phyloP scores from a whole-genome alignment of 1,140 invertebrate species.

The Lordiphosa clarofinis region DNA sequence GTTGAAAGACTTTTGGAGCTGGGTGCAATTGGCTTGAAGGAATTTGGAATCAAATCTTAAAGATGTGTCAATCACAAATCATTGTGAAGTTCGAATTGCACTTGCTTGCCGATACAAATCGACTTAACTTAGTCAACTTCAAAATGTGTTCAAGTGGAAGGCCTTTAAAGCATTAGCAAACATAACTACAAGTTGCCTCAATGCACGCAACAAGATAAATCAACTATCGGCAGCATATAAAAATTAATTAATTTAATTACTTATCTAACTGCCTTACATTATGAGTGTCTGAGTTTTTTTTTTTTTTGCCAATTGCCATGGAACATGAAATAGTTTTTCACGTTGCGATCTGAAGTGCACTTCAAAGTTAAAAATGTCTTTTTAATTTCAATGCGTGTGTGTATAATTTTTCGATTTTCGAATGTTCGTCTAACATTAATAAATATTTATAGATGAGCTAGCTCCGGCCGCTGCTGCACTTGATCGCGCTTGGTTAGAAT shows the following conservation, averaged over 20 bases:
- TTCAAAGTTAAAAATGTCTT: conserved; percentile 42
- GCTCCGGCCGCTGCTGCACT: conserved; percentile 46
- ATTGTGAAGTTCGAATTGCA: conserved; percentile 1
- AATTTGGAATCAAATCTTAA: conserved; percentile 1
- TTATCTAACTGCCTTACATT: conserved; percentile 58
- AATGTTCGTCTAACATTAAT: conserved; percentile 48
- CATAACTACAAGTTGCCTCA: conserved; percentile 38
- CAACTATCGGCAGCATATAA: conserved; percentile 52
- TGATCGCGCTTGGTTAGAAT: conserved; percentile 47
- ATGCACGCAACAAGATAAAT: conserved; percentile 52
- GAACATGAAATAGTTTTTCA: conserved; percentile 39
- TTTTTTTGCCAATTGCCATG: conserved; percentile 44
- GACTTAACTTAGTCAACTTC: conserved; percentile 32
- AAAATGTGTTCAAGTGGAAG: conserved; percentile 38
- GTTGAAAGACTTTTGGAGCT: conserved; percentile 3
- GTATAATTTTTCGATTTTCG: conserved; percentile 25
- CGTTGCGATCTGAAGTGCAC: conserved; percentile 42
- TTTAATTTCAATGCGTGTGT: conserved; percentile 43
- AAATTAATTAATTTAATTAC: conserved; percentile 74
- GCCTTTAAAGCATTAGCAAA: conserved; percentile 28
- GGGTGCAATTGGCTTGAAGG: not conserved
- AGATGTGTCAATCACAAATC: conserved; percentile 6
- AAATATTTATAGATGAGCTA: conserved; percentile 67
- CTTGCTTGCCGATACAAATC: conserved; percentile 36
- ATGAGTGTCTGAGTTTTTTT: conserved; percentile 31